Evolutionary conservation across 2,888 invertebrate species (phyloP).

Genomic region (Heliconius charithonia): DNA sequence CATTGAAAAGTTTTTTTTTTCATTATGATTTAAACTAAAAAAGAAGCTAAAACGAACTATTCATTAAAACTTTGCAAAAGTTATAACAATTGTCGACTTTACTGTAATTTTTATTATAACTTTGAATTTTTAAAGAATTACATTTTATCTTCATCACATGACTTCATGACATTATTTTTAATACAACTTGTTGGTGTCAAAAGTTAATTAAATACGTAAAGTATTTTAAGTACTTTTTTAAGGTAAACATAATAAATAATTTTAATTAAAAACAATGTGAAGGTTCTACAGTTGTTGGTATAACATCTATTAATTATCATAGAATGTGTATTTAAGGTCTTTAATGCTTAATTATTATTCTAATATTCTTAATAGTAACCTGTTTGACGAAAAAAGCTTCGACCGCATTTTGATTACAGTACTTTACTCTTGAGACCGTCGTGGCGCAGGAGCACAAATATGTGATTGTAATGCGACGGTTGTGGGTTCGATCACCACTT

Average conservation of each 20-base stretch:
- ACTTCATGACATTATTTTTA: too few species aligned
- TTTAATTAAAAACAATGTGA: neutral
- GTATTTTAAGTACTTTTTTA: neutral
- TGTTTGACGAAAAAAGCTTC: neutral
- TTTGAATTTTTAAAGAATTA: neutral
- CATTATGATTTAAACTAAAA: neutral
- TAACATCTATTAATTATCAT: neutral
- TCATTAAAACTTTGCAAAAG: too few species aligned
- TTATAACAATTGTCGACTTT: too few species aligned
- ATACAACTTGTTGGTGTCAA: too few species aligned
- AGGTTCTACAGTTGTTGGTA: neutral
- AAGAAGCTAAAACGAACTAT: neutral
- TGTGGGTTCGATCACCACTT: too few species aligned
- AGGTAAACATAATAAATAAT: neutral
- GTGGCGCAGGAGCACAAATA: too few species aligned
- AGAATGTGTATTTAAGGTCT: neutral
- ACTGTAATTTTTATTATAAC: neutral
- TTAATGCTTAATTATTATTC: neutral
- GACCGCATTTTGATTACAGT: neutral
- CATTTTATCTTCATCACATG: neutral
- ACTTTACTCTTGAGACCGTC: neutral
- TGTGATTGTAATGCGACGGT: too few species aligned
- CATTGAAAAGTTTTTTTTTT: neutral
- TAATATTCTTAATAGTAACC: constrained; percentile 8
- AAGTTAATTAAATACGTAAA: too few species aligned